phyloP scores from a whole-genome alignment of 2,888 invertebrate genomes.

The Dryococelus australis region DNA sequence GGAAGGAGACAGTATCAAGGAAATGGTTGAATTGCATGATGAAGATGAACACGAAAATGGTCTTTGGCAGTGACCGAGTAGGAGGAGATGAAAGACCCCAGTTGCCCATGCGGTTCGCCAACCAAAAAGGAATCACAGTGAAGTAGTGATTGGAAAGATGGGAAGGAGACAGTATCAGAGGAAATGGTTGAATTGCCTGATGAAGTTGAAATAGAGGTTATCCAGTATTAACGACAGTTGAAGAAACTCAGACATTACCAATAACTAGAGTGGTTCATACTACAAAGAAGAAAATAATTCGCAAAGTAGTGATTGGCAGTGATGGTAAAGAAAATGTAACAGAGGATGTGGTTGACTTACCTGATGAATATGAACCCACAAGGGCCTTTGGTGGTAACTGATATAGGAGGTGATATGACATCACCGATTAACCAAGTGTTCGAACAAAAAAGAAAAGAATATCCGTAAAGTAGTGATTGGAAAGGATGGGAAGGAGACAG shows the following conservation, averaged over 20 bases:
- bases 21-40: slow-evolving; percentile 84
- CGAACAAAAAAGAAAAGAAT: too few species aligned
- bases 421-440: too few species aligned
- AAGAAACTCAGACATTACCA: slow-evolving; percentile 51
- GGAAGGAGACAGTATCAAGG: slow-evolving; percentile 70
- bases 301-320: neutral
- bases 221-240: neutral
- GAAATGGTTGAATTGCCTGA: slow-evolving; percentile 21
- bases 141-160: neutral
- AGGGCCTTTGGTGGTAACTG: neutral
- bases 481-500: slow-evolving; percentile 57
- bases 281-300: neutral
- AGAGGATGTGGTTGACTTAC: slow-evolving; percentile 38
- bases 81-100: too few species aligned
- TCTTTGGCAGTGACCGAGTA: too few species aligned
- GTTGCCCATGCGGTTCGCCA: too few species aligned
- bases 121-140: too few species aligned
- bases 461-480: neutral
- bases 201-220: slow-evolving; percentile 65
- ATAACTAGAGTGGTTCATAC: neutral
- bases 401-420: neutral
- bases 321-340: neutral
- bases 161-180: neutral
- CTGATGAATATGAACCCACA: neutral
- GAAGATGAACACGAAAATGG: slow-evolving; percentile 65